phyloP scores from a whole-genome alignment of 1,140 invertebrate genomes.

The Atta cephalotes region DNA sequence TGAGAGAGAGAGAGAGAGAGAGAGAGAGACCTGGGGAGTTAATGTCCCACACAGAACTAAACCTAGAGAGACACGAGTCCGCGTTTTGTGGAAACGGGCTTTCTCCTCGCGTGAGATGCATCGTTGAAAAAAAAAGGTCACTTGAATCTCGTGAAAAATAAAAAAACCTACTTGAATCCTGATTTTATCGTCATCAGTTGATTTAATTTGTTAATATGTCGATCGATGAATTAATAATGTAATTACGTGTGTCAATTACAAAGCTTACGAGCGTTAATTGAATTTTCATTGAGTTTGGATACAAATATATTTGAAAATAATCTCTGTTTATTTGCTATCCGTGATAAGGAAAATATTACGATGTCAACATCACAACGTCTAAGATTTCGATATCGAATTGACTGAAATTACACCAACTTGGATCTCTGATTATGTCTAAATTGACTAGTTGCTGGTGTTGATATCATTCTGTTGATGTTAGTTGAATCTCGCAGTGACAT shows the following conservation, averaged over 20 bases:
- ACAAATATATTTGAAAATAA: neutral
- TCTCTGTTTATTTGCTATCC: neutral
- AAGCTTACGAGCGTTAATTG: neutral
- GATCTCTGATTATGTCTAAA: neutral
- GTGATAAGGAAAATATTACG: neutral
- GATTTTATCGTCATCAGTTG: neutral
- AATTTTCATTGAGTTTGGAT: neutral
- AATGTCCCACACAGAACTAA: slow-evolving; percentile 70
- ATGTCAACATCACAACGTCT: neutral
- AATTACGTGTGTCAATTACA: neutral
- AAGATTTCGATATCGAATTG: neutral
- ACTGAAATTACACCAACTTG: neutral
- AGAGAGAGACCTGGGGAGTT: slow-evolving; percentile 63
- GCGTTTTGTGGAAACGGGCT: slow-evolving; percentile 61
- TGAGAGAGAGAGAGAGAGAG: neutral
- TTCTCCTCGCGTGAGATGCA: slow-evolving; percentile 55
- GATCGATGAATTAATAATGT: neutral
- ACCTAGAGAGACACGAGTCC: slow-evolving; percentile 68
- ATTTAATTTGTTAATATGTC: too few relatives aligned
- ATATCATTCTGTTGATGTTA: neutral
- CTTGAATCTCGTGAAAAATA: neutral
- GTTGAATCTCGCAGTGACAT: neutral
- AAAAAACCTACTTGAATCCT: neutral
- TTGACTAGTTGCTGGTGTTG: neutral
- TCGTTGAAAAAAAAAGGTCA: neutral